Evolutionary conservation across 2,113 vertebrate genomes (phyloP).

Genomic region (Dromas ardeola): DNA sequence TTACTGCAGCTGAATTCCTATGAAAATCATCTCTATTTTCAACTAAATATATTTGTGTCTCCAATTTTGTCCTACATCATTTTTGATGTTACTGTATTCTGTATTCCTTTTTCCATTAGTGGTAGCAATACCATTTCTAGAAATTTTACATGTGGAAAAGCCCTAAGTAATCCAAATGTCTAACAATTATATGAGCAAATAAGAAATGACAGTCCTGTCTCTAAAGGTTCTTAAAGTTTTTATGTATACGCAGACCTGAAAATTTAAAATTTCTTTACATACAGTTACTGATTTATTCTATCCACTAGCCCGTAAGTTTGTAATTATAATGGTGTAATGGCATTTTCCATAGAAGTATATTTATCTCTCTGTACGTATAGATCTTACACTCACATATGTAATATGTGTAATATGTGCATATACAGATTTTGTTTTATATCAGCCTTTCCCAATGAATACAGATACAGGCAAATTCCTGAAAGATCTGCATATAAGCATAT

Average conservation of each 20-base stretch:
- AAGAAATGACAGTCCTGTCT: not conserved
- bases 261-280: not conserved
- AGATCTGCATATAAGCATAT: not conserved
- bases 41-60: not conserved
- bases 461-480: not conserved
- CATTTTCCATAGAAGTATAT: not conserved
- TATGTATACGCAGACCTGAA: not conserved
- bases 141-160: not conserved
- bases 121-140: not conserved
- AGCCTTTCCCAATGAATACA: not conserved
- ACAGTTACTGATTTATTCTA: not conserved
- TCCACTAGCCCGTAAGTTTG: not conserved
- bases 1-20: not conserved
- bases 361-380: not conserved
- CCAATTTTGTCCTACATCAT: not conserved
- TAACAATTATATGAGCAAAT: not conserved
- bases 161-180: not conserved
- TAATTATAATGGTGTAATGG: not conserved
- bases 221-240: not conserved
- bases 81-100: not conserved
- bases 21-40: not conserved
- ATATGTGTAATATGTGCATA: not conserved
- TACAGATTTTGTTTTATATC: not conserved
- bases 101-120: not conserved
- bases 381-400: not conserved